Conservation (phyloP, 1,140 invertebrate species). For the Rhagoletis pomonella region DNA sequence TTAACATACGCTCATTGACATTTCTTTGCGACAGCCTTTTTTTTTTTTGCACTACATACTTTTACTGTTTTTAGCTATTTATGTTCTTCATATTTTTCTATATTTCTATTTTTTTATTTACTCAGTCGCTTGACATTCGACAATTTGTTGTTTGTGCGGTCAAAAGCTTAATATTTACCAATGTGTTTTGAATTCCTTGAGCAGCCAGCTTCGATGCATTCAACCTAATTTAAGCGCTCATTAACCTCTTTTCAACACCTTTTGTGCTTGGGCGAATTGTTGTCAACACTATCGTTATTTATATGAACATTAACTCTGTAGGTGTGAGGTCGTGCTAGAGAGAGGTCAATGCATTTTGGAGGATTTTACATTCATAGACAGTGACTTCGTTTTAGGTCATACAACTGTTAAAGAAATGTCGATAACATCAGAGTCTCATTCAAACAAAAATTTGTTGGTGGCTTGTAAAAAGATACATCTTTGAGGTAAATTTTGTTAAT, state of each 20-base stretch:
- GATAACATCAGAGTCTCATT: neutral
- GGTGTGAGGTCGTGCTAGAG: neutral
- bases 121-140: neutral
- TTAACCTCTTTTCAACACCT: constrained; percentile 9
- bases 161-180: constrained; percentile 12
- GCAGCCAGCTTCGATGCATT: neutral
- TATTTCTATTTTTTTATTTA: neutral
- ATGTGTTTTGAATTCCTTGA: constrained; percentile 19
- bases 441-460: no score
- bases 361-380: neutral
- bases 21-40: no score
- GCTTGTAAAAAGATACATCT: no score
- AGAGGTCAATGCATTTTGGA: constrained; percentile 18
- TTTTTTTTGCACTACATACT: no score
- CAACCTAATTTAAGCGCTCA: constrained; percentile 4
- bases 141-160: neutral
- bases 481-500: no score
- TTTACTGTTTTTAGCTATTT: neutral
- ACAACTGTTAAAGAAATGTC: neutral
- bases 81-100: neutral
- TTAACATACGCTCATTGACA: no score
- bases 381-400: no score
- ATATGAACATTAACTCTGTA: neutral
- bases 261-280: neutral
- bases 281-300: neutral